Base-by-base conservation (phyloP, 37 sponge, comb jelly and placozoan species). In the Tethya wilhelma region DNA sequence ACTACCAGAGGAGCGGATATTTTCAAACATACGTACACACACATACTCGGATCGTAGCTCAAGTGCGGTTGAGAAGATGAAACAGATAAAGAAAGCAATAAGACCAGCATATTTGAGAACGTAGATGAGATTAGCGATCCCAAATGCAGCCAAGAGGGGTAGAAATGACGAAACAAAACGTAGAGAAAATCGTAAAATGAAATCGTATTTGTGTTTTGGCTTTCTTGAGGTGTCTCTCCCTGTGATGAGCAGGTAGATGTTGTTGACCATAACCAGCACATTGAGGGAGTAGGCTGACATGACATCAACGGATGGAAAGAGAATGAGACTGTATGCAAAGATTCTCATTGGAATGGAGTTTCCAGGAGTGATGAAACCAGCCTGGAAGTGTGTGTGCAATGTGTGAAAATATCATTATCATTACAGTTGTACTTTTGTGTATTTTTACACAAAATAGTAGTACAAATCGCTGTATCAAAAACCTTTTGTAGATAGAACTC, bases 231-330 rank as follows among this genome's bases (percentile, higher is more conserved):
- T 83, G 55, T 89, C 92, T 1, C 56, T 40, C 4, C 86, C 84
- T 55, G 64, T 77, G 43, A 92, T 42, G 33, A 86, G 67, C 11
- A 77, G 45, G 73, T 84, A 92, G 25, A 92, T 28, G 76, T 91
- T 95, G 83, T 92, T 95, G 69, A 76, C 79, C 0, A 89, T 34
- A 11, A 83, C 55, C 41, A 64, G 76, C 20, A 75, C 75, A 5
- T 42, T 44, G 0, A 95, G 84, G 7, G 96, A 90, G 57, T 84
- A 95, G 63, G 84, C 93, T 0, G 96, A 95, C 5, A 80, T 37
- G 34, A 95, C 87, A 38, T 95, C 90, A 23, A 95, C 0, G 26
- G 93, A 93, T 1, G 96, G 96, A 66, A 92, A 92, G 14, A 95
- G 69, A 9, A 95, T 79, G 45, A 95, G 74, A 46, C 73, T 86